These are phyloP conservation scores for Heteromyza rotundicornis DNA, from an alignment of 2,888 invertebrate species.

Conservation along the genomic window DNA sequence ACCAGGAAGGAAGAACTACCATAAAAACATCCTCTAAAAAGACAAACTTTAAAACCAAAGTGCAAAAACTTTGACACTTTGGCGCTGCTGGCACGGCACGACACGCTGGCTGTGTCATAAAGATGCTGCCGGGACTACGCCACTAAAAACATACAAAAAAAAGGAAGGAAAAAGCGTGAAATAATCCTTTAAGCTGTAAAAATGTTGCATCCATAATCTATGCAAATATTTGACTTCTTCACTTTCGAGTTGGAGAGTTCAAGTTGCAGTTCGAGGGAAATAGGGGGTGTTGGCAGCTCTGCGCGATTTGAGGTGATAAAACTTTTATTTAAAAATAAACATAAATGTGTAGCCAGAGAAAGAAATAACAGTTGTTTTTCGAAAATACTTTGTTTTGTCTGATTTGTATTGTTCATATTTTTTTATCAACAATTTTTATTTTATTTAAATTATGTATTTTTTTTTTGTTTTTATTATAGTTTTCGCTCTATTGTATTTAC, in stretches of 20 bases:
- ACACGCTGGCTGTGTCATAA: too few species aligned
- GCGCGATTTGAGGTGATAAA: background rate
- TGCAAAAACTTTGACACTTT: slow-evolving; percentile 1
- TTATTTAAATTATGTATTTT: background rate
- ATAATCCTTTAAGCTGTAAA: slow-evolving; percentile 24
- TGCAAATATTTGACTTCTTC: slow-evolving; percentile 22
- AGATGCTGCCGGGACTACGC: background rate
- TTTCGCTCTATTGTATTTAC: background rate
- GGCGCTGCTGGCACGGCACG: background rate
- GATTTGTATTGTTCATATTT: too few species aligned
- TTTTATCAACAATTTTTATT: background rate
- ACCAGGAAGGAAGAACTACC: background rate
- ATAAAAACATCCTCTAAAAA: background rate
- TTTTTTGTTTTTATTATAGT: background rate
- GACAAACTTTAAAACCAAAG: background rate
- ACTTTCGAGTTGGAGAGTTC: background rate
- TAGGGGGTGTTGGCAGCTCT: background rate
- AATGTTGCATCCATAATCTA: slow-evolving; percentile 22
- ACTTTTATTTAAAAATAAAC: background rate
- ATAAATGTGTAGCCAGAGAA: too few species aligned
- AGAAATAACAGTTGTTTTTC: background rate
- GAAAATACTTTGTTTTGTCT: background rate
- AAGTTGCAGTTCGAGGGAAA: background rate
- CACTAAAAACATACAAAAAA: too few species aligned
- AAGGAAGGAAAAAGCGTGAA: slow-evolving; percentile 5